phyloP scores from a whole-genome alignment of 2,113 vertebrate species.

The Promerops cafer region DNA sequence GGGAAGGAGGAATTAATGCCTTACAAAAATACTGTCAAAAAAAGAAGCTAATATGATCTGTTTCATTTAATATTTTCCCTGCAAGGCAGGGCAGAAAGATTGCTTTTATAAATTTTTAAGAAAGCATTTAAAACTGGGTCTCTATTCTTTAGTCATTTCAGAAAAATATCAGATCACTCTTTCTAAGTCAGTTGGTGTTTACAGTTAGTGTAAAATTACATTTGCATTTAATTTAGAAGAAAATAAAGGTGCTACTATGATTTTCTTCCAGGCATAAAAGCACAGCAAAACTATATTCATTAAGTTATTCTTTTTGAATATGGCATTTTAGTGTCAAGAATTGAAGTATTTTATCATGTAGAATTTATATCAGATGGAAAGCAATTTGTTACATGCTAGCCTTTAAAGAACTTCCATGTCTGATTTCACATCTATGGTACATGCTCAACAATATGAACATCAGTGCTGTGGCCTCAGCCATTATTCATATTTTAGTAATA shows the following conservation, averaged over 20 bases:
- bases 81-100: neutral
- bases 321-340: neutral
- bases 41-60: neutral
- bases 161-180: neutral
- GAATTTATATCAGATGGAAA: neutral
- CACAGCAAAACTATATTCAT: neutral
- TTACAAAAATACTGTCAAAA: neutral
- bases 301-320: neutral
- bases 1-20: neutral
- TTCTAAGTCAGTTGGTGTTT: neutral
- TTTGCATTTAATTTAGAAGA: neutral
- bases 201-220: neutral
- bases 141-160: neutral
- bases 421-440: neutral
- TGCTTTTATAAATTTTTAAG: neutral
- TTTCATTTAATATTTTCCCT: neutral
- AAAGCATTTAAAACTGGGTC: neutral
- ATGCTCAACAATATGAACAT: neutral
- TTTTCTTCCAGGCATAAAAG: neutral
- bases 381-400: neutral
- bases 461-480: neutral
- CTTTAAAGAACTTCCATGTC: neutral
- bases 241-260: neutral
- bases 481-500: neutral
- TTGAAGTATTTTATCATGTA: neutral